Evolutionary conservation across 1,140 invertebrate genomes (phyloP), one percentile per base, ranked within the genome.

Genomic region (Trachelipus rathkii): DNA sequence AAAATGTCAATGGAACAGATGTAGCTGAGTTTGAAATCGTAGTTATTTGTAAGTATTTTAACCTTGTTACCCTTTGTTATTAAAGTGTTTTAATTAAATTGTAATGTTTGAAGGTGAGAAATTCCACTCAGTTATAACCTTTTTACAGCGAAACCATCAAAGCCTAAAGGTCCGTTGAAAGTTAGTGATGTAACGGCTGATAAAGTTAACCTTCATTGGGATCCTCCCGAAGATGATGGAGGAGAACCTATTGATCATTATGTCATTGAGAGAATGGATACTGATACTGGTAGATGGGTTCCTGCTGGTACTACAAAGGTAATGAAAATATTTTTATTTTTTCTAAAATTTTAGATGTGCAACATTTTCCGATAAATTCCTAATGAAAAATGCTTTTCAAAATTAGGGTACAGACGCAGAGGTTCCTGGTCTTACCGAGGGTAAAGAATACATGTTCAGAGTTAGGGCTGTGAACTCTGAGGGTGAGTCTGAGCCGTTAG

Each of bases 391-490:
- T 33, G 1, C 33, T 3, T 60, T 60, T 60, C n/a, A n/a, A n/a
- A 60, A 33, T 5, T 53, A 81, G 78, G 73, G 66, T 43, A 78
- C 79, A n/a, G 81, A 82, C 44, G 77, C 79, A 19, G 82, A 80
- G 77, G 79, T 82, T 23, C 78, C 78, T 9, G 81, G 81, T 11
- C 72, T 82, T 68, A 81, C 75, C 0, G 79, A 81, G 74, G 97
- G 96, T 78, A 97, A 99, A 84, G 95, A 97, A 84, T 99, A 99
- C 85, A 89, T 95, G 84, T 99, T 99, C 89, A 88, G 96, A 70
- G 96, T 98, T 0, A 97, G 95, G 85, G 97, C 97, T 74, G 93
- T 98, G 13, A 99, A 99, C 84, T 89, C 92, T 50, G 96, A 98
- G 85, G 95, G 95, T 24, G 94, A 96, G 86, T 95, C 94, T 19